Conservation (phyloP, 2,113 vertebrate species). For the Zootoca vivipara region DNA sequence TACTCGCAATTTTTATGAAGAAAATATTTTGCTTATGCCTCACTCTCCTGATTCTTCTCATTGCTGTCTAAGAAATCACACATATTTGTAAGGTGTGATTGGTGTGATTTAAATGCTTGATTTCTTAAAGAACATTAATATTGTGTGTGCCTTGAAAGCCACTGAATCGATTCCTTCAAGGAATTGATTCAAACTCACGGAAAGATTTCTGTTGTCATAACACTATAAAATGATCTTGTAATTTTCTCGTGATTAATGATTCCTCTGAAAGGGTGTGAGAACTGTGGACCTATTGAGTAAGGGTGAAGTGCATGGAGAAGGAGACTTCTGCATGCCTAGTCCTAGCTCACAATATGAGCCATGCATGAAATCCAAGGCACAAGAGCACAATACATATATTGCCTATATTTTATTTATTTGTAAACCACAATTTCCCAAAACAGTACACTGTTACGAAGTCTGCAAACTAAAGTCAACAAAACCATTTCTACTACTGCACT, state of each 20-base stretch:
- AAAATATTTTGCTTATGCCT: neutral
- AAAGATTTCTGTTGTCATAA: neutral
- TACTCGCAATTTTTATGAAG: neutral
- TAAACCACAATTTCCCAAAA: too few relatives aligned
- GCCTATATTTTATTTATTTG: neutral
- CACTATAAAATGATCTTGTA: neutral
- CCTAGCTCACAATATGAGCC: neutral
- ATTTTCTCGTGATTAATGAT: neutral
- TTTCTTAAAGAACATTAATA: neutral
- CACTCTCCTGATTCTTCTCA: constrained; percentile 9
- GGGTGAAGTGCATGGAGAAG: too few relatives aligned
- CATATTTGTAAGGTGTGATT: neutral
- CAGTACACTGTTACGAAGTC: too few relatives aligned
- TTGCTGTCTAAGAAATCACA: constrained; percentile 18
- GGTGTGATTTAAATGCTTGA: neutral
- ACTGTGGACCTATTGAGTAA: neutral
- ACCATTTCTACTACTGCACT: too few relatives aligned
- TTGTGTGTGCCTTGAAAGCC: neutral
- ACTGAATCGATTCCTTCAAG: neutral
- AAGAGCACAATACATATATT: neutral
- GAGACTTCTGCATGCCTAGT: neutral
- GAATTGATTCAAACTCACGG: neutral
- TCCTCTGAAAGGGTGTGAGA: neutral
- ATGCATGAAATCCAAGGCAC: neutral
- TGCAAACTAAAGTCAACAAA: too few relatives aligned